These are phyloP conservation scores for Aporophyla nigra DNA, from an alignment of 2,888 invertebrate genomes.

Conservation along the genomic window DNA sequence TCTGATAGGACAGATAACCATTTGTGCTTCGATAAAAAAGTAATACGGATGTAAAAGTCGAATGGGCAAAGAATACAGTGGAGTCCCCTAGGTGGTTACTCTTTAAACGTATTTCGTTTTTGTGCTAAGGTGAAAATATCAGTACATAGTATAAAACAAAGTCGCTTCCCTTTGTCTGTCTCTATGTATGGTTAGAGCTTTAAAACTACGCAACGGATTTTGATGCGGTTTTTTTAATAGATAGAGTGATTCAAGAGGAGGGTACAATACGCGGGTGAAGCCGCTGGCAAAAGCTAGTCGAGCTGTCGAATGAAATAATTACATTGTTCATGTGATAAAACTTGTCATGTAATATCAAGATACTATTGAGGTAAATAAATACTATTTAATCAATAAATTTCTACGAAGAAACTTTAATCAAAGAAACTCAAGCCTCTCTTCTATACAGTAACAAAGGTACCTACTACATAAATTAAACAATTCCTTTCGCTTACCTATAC, in stretches of 20 bases:
- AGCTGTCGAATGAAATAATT: neutral
- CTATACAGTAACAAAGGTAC: too few relatives aligned
- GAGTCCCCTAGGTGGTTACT: neutral
- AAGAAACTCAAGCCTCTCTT: neutral
- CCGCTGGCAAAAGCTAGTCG: too few relatives aligned
- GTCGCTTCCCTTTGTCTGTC: too few relatives aligned
- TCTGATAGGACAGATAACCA: constrained; percentile 55
- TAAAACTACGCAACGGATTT: too few relatives aligned
- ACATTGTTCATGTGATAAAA: neutral
- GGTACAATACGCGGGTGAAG: too few relatives aligned
- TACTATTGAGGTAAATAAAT: neutral
- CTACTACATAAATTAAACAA: neutral
- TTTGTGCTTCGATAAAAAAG: constrained; percentile 52
- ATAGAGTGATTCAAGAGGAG: too few relatives aligned
- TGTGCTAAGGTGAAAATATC: too few relatives aligned
- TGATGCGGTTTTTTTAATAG: too few relatives aligned
- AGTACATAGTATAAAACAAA: too few relatives aligned
- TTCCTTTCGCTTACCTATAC: too few relatives aligned
- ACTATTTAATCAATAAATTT: neutral
- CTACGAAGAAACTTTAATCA: neutral
- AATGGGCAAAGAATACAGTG: neutral
- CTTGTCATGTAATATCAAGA: neutral
- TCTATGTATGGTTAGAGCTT: too few relatives aligned
- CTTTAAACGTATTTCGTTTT: neutral
- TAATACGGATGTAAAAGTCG: constrained; percentile 19